A percentile compares a stretch with the other conserved stretches of the same genome.
These are phyloP conservation scores for Synanthedon andrenaeformis DNA, from an alignment of 2,888 invertebrate species.

Conservation along the genomic window DNA sequence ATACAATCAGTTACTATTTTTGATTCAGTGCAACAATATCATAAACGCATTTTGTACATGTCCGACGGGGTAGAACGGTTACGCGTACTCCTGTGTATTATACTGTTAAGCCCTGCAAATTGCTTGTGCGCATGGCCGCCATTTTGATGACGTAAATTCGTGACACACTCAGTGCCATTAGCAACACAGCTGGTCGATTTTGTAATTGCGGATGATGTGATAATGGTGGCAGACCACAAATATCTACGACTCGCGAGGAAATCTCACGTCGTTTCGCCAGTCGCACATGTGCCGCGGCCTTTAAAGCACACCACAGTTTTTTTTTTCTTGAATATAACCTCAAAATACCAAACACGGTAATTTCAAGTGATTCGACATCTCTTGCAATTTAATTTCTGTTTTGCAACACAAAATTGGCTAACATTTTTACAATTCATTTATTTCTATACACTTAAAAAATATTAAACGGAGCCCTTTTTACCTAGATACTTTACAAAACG, in stretches of 20 bases:
- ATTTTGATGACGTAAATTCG: too few species aligned
- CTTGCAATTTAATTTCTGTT: slow-evolving; percentile 9
- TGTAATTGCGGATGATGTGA: too few species aligned
- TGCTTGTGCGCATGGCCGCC: background rate
- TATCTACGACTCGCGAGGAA: slow-evolving; percentile 3
- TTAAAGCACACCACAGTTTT: background rate
- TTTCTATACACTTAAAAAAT: slow-evolving; percentile 51
- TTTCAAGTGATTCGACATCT: slow-evolving; percentile 4
- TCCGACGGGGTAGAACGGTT: too few species aligned
- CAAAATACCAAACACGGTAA: slow-evolving; percentile 13
- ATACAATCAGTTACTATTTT: too few species aligned
- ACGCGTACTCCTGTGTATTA: too few species aligned
- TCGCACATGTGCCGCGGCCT: too few species aligned
- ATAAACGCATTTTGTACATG: too few species aligned
- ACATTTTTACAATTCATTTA: slow-evolving; percentile 19
- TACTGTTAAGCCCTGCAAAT: too few species aligned
- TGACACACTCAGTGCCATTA: too few species aligned
- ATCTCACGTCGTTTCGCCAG: slow-evolving; percentile 4
- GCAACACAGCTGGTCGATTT: too few species aligned
- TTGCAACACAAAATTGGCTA: slow-evolving; percentile 8
- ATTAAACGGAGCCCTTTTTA: slow-evolving; percentile 39
- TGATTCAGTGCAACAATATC: too few species aligned
- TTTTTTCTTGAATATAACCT: slow-evolving; percentile 1
- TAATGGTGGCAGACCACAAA: too few species aligned
- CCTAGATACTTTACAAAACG: slow-evolving; percentile 33